Base-by-base conservation (phyloP, 2,113 vertebrate genomes). In the Leptocoma aspasia region DNA sequence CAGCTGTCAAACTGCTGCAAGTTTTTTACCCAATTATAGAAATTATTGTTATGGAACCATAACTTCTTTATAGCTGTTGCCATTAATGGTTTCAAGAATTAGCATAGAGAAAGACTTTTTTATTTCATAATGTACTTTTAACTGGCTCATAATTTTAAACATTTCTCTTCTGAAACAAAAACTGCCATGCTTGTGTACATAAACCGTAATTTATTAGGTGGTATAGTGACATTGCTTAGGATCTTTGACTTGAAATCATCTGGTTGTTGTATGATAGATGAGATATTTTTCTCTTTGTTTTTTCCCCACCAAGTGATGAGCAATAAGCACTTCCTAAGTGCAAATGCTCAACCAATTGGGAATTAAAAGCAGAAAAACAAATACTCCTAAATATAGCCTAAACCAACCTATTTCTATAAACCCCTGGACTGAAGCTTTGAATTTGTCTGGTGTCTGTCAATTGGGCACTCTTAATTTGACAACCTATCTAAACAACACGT, bases 71-170 rank as follows among this genome's bases (percentile, higher is more conserved):
- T 68, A 90, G 49, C 64, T 5, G 2, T 86, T 92, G 41, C 41
- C 56, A 75, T 90, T 89, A 89, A 63, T 71, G 59, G n/a, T 75
- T 90, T 82, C 60, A 78, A 85, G 76, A 92, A 86, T 94, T 90
- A 89, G n/a, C 53, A 44, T 18, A 75, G 69, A 78, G 73, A 71
- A 70, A 26, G 65, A 70, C 24, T 89, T 94, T 94, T 63, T 69
- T 66, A 68, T 90, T 93, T 95, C 28, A 39, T 44, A 77, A 50
- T 81, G 37, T 41, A 45, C 71, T 96, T 94, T 60, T 81, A 93
- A 75, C 45, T 80, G 37, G 26, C 64, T 90, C 31, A 33, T 90
- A 64, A 95, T 92, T 93, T 95, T 83, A 78, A 92, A 69, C 33
- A 33, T 79, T 92, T 75, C 19, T 90, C 9, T 80, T 86, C 47